phyloP scores from a whole-genome alignment of 2,888 invertebrate species.

The Sinodicranocentrus sp. region DNA sequence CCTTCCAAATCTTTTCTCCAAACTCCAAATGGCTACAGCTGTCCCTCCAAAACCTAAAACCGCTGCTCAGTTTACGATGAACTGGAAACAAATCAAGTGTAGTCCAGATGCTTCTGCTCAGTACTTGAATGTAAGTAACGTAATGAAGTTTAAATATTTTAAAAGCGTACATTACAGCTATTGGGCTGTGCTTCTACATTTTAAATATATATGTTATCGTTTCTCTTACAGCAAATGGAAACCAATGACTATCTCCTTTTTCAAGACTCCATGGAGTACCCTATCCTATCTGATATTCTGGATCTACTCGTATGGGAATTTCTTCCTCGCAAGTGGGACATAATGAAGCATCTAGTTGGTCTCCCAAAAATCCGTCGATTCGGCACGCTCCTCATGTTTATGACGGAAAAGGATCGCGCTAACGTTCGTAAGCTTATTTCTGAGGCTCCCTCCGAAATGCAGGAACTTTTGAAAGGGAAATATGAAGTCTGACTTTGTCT shows the following conservation, averaged over 20 bases:
- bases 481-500: conserved; percentile 29
- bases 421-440: conserved; percentile 78
- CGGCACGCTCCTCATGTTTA: conserved; percentile 84
- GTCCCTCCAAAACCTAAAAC: conserved; percentile 81
- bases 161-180: neutral
- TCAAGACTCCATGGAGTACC: conserved; percentile 84
- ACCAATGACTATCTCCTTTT: conserved; percentile 83
- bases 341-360: conserved; percentile 81
- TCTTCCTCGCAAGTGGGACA: conserved; percentile 79
- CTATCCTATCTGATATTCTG: conserved; percentile 83
- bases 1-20: conserved; percentile 51
- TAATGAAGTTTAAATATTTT: neutral
- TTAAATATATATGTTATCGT: neutral
- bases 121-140: conserved; percentile 82
- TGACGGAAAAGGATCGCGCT: conserved; percentile 82
- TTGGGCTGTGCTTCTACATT: neutral
- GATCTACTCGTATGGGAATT: conserved; percentile 80
- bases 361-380: conserved; percentile 83
- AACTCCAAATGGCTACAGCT: conserved; percentile 67
- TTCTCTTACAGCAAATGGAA: conserved; percentile 81
- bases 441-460: conserved; percentile 54
- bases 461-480: conserved; percentile 41
- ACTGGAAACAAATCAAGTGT: conserved; percentile 83
- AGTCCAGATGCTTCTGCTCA: conserved; percentile 80
- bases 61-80: conserved; percentile 84